These are phyloP conservation scores for Okamejei kenojei DNA, from an alignment of 2,797 vertebrate species.

Conservation along the genomic window DNA sequence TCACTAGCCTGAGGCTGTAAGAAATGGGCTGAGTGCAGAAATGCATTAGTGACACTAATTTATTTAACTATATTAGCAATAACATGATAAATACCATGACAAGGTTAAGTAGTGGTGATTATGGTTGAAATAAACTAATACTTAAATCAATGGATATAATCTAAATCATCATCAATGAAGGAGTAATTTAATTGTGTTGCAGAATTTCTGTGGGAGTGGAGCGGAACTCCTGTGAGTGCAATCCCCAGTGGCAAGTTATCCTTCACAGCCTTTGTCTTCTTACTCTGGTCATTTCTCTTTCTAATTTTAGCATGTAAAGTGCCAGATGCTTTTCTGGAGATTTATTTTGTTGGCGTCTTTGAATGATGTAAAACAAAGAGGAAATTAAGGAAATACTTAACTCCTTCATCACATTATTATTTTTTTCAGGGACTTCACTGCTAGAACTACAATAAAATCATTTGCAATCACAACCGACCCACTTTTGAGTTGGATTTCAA, in stretches of 20 bases:
- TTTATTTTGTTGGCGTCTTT: not conserved
- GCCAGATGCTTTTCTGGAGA: not conserved
- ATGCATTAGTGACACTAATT: not conserved
- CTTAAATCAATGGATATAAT: not conserved
- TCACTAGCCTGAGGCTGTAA: not conserved
- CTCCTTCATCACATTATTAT: not conserved
- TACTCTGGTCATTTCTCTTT: not conserved
- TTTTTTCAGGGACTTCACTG: not conserved
- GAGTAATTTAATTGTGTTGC: not conserved
- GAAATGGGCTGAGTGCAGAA: not conserved
- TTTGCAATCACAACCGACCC: not conserved
- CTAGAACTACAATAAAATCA: not conserved
- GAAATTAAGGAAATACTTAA: not conserved
- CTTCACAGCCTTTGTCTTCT: not conserved
- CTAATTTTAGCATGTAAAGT: not conserved
- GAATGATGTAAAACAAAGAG: not conserved
- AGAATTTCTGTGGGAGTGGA: too few species aligned
- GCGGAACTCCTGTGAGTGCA: not conserved
- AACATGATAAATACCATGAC: not conserved
- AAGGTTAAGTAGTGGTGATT: slow-evolving; percentile 17
- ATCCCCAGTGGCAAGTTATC: not conserved
- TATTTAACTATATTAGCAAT: not conserved
- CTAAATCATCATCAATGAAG: not conserved
- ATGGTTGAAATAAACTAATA: slow-evolving; percentile 11
- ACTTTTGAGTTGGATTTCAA: not conserved